Evolutionary conservation across 2,113 vertebrate species (phyloP).

Genomic region (Coptodon rendalli): DNA sequence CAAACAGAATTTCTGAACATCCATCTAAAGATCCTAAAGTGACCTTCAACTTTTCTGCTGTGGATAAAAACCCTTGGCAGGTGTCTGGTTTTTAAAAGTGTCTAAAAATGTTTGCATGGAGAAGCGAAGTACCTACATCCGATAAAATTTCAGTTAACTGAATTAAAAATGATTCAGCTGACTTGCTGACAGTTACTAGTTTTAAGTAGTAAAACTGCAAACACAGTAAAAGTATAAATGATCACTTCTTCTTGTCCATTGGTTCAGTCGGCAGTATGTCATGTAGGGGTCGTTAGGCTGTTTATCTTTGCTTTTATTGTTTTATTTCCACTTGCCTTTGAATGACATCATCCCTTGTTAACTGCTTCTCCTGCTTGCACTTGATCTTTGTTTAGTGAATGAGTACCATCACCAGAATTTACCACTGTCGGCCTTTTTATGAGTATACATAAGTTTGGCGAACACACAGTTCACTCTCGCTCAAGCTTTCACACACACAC

Average conservation of each 20-base stretch:
- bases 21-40: not conserved
- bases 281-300: not conserved
- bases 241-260: not conserved
- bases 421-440: not conserved
- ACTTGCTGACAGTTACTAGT: not conserved
- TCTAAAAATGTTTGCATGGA: not conserved
- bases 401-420: not conserved
- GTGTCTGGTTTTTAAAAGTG: not conserved
- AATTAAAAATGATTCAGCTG: not conserved
- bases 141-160: not conserved
- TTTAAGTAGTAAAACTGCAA: not conserved
- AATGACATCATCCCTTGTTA: constrained; percentile 5
- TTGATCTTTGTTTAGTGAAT: not conserved
- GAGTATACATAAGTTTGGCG: not conserved
- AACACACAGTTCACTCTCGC: not conserved
- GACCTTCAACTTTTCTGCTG: not conserved
- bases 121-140: not conserved
- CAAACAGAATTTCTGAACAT: not conserved
- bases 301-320: not conserved
- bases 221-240: not conserved
- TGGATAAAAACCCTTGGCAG: not conserved
- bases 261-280: not conserved
- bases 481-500: not conserved
- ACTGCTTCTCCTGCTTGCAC: not conserved
- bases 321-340: not conserved